Evolutionary conservation across 2,113 vertebrate species (phyloP).

Genomic region (Bos javanicus): DNA sequence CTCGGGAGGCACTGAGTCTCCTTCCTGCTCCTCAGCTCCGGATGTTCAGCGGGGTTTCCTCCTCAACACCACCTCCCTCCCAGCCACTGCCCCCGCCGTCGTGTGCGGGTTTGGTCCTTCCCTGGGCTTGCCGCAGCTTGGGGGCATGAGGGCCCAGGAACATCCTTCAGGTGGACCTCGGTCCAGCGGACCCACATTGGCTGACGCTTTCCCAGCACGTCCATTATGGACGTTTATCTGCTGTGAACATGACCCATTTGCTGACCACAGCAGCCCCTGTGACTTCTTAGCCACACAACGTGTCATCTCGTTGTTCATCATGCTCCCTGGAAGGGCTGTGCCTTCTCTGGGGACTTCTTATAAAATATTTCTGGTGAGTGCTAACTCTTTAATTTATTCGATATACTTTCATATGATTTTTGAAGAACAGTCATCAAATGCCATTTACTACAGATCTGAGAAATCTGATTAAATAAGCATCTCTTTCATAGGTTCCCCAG

Average conservation of each 20-base stretch:
- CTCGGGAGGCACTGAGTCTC: rapidly evolving
- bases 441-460: not conserved
- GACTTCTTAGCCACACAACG: not conserved
- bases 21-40: rapidly evolving
- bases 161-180: not conserved
- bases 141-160: not conserved
- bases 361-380: not conserved
- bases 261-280: not conserved
- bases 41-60: not conserved
- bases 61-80: rapidly evolving
- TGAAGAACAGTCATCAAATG: not conserved
- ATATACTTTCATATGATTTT: not conserved
- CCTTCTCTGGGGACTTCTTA: not conserved
- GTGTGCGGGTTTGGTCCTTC: rapidly evolving
- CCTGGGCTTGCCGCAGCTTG: not conserved
- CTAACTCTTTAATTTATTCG: not conserved
- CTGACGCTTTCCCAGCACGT: not conserved
- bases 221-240: not conserved
- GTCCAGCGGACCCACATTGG: not conserved
- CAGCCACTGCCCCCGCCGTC: rapidly evolving
- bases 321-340: too few species aligned
- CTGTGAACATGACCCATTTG: not conserved
- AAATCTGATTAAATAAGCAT: not conserved
- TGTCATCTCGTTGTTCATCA: not conserved
- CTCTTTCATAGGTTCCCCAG: not conserved